Evolutionary conservation across 2,888 invertebrate genomes (phyloP).

Genomic region (Liposcelis brunnea): DNA sequence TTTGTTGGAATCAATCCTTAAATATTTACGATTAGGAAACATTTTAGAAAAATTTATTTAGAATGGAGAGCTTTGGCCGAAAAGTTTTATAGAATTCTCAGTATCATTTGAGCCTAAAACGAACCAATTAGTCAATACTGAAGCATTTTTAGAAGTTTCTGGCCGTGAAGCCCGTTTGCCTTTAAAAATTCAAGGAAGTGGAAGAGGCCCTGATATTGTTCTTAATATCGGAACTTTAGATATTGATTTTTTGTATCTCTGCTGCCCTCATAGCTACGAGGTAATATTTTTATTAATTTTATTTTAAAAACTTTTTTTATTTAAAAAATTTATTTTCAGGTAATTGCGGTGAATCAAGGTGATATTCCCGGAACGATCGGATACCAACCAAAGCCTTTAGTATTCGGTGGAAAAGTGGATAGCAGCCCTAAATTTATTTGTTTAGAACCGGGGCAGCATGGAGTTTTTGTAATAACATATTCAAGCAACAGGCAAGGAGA

Average conservation of each 20-base stretch:
- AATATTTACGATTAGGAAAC: too few relatives aligned
- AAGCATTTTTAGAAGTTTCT: constrained; percentile 39
- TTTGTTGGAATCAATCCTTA: constrained; percentile 19
- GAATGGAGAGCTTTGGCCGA: constrained; percentile 42
- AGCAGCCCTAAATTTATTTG: constrained; percentile 32
- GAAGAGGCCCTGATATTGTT: constrained; percentile 37
- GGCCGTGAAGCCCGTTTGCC: constrained; percentile 25
- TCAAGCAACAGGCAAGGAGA: constrained; percentile 38
- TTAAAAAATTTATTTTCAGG: too few relatives aligned
- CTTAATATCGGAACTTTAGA: constrained; percentile 38
- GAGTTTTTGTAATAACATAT: constrained; percentile 37
- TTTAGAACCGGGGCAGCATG: constrained; percentile 32
- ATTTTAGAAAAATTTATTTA: constrained; percentile 19
- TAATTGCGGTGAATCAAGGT: constrained; percentile 27
- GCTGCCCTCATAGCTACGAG: too few relatives aligned
- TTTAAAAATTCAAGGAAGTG: constrained; percentile 26
- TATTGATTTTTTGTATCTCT: constrained; percentile 21
- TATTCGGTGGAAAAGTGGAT: constrained; percentile 38
- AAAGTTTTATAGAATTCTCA: constrained; percentile 32
- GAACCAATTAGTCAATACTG: constrained; percentile 19
- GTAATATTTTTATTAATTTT: too few relatives aligned
- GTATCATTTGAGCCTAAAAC: constrained; percentile 36
- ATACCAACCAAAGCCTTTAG: constrained; percentile 28
- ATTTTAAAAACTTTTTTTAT: too few relatives aligned
- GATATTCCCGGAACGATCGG: constrained; percentile 39